These are phyloP conservation scores for Drosophila subsilvestris DNA, from an alignment of 2,888 invertebrate species.

Conservation along the genomic window DNA sequence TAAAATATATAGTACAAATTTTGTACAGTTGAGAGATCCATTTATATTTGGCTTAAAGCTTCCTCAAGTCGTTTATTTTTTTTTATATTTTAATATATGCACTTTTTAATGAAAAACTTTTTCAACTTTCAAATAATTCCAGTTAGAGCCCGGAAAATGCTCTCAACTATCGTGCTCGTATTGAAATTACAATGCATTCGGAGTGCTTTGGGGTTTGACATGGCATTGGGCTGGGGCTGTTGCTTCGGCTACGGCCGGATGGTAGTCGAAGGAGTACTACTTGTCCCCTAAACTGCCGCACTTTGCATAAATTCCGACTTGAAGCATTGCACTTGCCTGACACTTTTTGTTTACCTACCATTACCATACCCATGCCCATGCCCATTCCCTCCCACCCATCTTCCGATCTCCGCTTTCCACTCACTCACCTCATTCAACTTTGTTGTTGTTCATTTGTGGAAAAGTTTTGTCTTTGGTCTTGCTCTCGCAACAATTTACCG, in stretches of 20 bases:
- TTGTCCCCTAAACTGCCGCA: conserved; percentile 55
- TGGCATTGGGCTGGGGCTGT: background rate
- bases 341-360: conserved; percentile 67
- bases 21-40: no score
- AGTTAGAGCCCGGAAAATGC: conserved; percentile 34
- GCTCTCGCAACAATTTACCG: conserved; percentile 69
- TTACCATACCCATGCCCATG: conserved; percentile 10
- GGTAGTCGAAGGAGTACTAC: conserved; percentile 26
- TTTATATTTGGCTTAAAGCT: no score
- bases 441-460: conserved; percentile 66
- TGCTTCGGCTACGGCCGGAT: background rate
- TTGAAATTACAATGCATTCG: conserved; percentile 59
- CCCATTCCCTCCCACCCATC: background rate
- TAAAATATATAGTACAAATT: no score
- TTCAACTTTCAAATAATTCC: conserved; percentile 25
- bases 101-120: conserved; percentile 18
- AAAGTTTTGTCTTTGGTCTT: conserved; percentile 63
- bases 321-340: conserved; percentile 74
- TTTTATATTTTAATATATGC: no score
- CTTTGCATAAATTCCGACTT: conserved; percentile 72
- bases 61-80: no score
- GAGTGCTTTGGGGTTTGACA: conserved; percentile 22
- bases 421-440: conserved; percentile 46
- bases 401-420: conserved; percentile 12
- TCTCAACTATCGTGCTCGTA: conserved; percentile 22